Percentiles rank a stretch among this genome's conserved stretches.
phyloP scores from a whole-genome alignment of 2,888 invertebrate species.

The Hyalella azteca region DNA sequence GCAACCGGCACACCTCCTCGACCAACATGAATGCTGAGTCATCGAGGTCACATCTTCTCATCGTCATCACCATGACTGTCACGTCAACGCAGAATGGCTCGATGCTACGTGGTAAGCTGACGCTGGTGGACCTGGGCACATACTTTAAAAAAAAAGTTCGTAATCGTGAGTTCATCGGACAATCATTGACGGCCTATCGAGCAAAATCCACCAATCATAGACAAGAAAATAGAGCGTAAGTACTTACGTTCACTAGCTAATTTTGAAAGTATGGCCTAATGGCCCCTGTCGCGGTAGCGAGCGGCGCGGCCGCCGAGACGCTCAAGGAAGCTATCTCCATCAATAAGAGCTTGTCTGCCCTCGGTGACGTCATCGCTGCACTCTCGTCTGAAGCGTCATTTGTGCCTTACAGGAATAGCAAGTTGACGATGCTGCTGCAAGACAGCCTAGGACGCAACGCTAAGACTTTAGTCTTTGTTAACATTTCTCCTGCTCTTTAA shows the following conservation, averaged over 20 bases:
- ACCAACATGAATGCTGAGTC: constrained; percentile 67
- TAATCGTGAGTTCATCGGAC: too few species aligned
- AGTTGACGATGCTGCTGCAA: constrained; percentile 68
- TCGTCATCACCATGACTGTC: constrained; percentile 65
- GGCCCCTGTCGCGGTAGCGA: constrained; percentile 65
- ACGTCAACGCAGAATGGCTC: constrained; percentile 65
- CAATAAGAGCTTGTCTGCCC: constrained; percentile 67
- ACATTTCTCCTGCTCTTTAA: constrained; percentile 66
- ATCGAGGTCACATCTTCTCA: constrained; percentile 67
- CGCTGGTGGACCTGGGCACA: constrained; percentile 66
- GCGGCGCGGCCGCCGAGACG: constrained; percentile 66
- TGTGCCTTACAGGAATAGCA: constrained; percentile 68
- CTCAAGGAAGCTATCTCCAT: constrained; percentile 68
- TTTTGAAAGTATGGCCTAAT: too few species aligned
- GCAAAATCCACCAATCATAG: too few species aligned
- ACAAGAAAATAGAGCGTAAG: too few species aligned
- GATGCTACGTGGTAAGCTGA: constrained; percentile 65
- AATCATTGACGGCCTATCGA: too few species aligned
- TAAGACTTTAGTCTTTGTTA: constrained; percentile 68
- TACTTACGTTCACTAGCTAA: too few species aligned
- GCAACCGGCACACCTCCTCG: constrained; percentile 65
- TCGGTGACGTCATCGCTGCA: constrained; percentile 68
- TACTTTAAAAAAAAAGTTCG: too few species aligned
- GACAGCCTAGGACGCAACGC: constrained; percentile 68
- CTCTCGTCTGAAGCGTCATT: constrained; percentile 66